Evolutionary conservation across 1,140 invertebrate genomes (phyloP).

Genomic region (Pseudobourletiella spinata): DNA sequence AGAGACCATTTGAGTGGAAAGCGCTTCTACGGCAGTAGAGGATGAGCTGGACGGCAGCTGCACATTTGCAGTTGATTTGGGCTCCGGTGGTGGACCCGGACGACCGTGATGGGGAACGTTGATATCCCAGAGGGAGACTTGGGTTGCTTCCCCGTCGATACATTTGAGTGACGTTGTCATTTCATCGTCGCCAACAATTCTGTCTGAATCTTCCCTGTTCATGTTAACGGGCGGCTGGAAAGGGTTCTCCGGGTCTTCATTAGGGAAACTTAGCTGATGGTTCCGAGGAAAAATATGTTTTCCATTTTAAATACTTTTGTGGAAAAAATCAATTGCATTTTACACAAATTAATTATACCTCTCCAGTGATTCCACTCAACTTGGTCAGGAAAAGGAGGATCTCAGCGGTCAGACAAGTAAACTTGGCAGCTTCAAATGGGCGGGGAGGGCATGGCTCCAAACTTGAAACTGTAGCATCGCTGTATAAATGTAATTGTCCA

Average conservation of each 20-base stretch:
- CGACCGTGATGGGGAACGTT: not conserved
- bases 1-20: conserved; percentile 32
- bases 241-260: conserved; percentile 17
- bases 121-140: conserved; percentile 21
- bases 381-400: conserved; percentile 46
- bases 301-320: not conserved
- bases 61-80: not conserved
- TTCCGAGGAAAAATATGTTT: too few relatives aligned
- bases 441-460: conserved; percentile 45
- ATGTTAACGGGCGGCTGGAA: too few relatives aligned
- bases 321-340: not conserved
- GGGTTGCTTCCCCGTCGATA: conserved; percentile 20
- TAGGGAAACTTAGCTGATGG: conserved; percentile 34
- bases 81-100: not conserved
- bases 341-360: conserved; percentile 38
- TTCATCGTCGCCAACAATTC: too few relatives aligned
- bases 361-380: conserved; percentile 48
- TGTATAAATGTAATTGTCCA: too few relatives aligned
- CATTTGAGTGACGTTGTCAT: conserved; percentile 33
- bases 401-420: conserved; percentile 44
- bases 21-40: conserved; percentile 25
- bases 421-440: conserved; percentile 45
- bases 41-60: conserved; percentile 9
- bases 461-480: conserved; percentile 45
- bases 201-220: too few relatives aligned